Evolutionary conservation across 35 echinoderm and acorn worm species (phyloP), one percentile per base, ranked within the genome.

Genomic region (Stichopus chloronotus): DNA sequence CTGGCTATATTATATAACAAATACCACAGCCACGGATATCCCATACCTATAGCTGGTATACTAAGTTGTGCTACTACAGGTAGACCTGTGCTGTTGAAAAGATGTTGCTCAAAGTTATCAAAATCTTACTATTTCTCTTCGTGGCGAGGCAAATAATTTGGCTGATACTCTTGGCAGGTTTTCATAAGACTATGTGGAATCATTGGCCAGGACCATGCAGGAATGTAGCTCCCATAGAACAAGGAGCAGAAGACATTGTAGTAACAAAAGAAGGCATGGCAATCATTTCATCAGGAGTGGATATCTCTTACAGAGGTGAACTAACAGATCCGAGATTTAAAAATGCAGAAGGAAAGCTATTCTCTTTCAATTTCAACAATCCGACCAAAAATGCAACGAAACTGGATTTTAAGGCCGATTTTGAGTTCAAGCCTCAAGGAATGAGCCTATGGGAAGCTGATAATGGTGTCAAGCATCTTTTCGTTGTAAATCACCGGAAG

Each of bases 161-260:
- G 12, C 20, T 68, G n/a, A 22, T 88, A 5, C 20, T 65, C 17
- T 71, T 88, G 10, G 68, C 25, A 60, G 87, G 87, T 14, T 88
- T 88, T 17, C 87, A 88, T 55, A 88, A 60, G 7, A 88, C 87
- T 6, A 60, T 55, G 6, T 88, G 24, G n/a, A 88, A 60, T 71
- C 87, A 88, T 53, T 88, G 87, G 87, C 87, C 87, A 9, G 87
- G 87, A 68, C 87, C 87, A 22, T 88, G 87, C 20, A 60, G 87
- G 16, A 88, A 56, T 43, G 87, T 88, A 9, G 54, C 57, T 21
- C 87, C 87, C 0, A 55, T 88, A 9, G 87, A 88, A 71, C 8
- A 60, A 10, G 87, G 87, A 19, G 87, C 87, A 6, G 87, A 88
- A 88, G 87, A 88, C 54, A 58, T 88, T 30, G 87, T 19, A 5